Evolutionary conservation across 2,113 vertebrate genomes (phyloP), one percentile per base, ranked within the genome.

Genomic region (Phrynosoma blainvillii): DNA sequence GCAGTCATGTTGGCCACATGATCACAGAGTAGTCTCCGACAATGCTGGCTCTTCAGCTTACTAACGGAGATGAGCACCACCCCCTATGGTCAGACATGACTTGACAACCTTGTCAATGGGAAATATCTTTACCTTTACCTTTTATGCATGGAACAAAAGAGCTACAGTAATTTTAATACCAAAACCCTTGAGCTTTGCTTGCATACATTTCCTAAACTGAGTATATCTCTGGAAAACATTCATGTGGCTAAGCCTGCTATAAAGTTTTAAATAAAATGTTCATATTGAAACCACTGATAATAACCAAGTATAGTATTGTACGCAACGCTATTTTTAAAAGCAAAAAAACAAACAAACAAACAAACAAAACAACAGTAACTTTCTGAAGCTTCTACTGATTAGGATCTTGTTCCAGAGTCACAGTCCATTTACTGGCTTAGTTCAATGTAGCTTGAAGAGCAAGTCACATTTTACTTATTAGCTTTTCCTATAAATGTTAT

Each of bases 401-500:
- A 92, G 85, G 56, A 86, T 90, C 65, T 93, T 90, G 87, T 86
- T 84, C 90, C 66, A 91, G 85, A 84, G 25, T 71, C 90, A 85
- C 75, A 92, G 87, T 84, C 81, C 93, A 91, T 90, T 95, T 94
- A 90, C 83, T 75, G 90, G 81, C 87, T 91, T 94, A 86, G 88
- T 90, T 95, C 95, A 96, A 93, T 93, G 91, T 86, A 90, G 56
- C 88, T 94, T 95, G 86, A 96, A 95, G 79, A 81, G 87, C 18
- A 62, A 88, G 91, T 89, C 91, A 93, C 94, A 90, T 90, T 95
- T 94, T 93, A 95, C 93, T 91, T 94, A 93, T 93, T 92, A 92
- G 86, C 59, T 96, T 95, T 94, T 87, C n/a, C 82, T 92, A 93
- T 47, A 81, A 88, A 89, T 91, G 94, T 77, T 91, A 93, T 78